phyloP scores from a whole-genome alignment of 2,113 vertebrate genomes.

The Megaceryle maxima region DNA sequence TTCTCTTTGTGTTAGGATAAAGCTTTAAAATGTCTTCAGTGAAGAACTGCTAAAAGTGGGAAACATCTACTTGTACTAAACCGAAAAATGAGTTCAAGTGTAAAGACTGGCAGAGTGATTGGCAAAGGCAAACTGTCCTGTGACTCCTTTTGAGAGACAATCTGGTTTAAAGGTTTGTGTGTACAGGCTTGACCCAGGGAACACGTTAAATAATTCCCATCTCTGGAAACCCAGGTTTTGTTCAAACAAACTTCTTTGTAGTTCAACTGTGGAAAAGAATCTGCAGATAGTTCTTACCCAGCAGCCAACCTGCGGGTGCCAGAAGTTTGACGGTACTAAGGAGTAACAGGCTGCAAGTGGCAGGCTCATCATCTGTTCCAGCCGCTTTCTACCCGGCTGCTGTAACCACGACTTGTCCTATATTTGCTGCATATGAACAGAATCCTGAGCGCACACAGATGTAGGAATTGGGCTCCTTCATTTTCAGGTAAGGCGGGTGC shows the following conservation, averaged over 20 bases:
- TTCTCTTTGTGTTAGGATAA: slow-evolving; percentile 43
- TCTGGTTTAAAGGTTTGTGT: neutral
- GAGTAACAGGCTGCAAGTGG: neutral
- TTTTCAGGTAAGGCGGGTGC: neutral
- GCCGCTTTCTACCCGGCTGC: neutral
- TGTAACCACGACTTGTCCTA: no score
- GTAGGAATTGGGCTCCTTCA: neutral
- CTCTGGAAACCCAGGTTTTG: neutral
- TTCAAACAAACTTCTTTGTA: neutral
- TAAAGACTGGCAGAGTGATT: neutral
- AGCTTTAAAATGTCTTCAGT: slow-evolving; percentile 16
- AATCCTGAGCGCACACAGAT: rapidly evolving
- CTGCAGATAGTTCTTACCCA: neutral
- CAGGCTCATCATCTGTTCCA: neutral
- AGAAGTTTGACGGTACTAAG: neutral
- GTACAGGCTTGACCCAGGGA: neutral
- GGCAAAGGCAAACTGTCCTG: neutral
- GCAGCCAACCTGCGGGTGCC: rapidly evolving
- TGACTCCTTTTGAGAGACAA: neutral
- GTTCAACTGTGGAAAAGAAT: neutral
- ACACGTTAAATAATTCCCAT: neutral
- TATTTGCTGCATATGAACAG: neutral
- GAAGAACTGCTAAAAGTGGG: slow-evolving; percentile 34
- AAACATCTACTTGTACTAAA: neutral
- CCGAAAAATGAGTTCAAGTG: slow-evolving; percentile 39